phyloP scores from a whole-genome alignment of 2,113 vertebrate genomes.

The Polypterus bichir region DNA sequence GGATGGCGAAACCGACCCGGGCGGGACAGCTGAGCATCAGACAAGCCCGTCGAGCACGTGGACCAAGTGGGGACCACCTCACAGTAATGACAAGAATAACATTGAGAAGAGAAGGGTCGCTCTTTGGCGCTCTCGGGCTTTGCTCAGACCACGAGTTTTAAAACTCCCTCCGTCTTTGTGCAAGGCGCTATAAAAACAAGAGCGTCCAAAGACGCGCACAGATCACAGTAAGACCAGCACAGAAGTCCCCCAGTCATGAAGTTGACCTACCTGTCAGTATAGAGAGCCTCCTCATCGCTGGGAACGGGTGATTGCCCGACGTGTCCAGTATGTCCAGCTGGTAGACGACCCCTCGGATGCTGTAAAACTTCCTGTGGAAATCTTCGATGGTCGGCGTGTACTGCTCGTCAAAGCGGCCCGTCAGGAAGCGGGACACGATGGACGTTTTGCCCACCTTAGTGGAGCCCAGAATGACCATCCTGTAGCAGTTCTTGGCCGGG shows the following conservation, averaged over 20 bases:
- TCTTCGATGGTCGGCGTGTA: constrained; percentile 97
- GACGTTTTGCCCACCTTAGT: constrained; percentile 96
- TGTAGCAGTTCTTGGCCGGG: constrained; percentile 88
- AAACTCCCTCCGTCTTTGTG: too few relatives aligned
- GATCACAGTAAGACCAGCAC: too few relatives aligned
- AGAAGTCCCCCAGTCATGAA: too few relatives aligned
- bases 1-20: too few relatives aligned
- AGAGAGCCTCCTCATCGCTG: constrained; percentile 90
- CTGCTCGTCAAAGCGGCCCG: constrained; percentile 82
- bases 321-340: constrained; percentile 95
- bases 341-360: constrained; percentile 87
- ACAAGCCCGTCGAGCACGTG: too few relatives aligned
- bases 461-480: constrained; percentile 94
- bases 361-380: constrained; percentile 97
- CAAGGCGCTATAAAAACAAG: too few relatives aligned
- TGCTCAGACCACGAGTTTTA: too few relatives aligned
- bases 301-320: constrained; percentile 88
- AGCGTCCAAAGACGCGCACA: too few relatives aligned
- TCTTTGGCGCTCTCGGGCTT: too few relatives aligned
- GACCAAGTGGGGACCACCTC: too few relatives aligned
- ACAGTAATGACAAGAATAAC: not conserved
- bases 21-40: too few relatives aligned
- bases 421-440: constrained; percentile 91
- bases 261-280: constrained; percentile 79
- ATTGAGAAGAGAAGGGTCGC: not conserved